Evolutionary conservation across 2,888 invertebrate genomes (phyloP), one percentile per base, ranked within the genome.

Genomic region (Ptychoptera albimana): DNA sequence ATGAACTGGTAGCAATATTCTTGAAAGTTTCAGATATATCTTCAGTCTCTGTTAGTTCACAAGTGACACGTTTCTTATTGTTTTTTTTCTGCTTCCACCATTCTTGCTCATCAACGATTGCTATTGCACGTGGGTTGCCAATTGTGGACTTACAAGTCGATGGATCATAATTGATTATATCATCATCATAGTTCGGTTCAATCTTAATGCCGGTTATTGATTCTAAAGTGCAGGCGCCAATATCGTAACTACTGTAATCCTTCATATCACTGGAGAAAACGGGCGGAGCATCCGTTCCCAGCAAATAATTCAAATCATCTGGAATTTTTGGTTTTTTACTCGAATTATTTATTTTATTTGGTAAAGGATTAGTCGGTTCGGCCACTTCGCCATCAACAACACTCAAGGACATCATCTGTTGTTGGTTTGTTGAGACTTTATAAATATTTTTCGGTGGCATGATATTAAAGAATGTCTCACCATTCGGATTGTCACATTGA

Each of bases 401-500:
- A 23, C 23, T 23, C 3, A 23, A 7, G 23, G 23, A 23, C 23
- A 23, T 11, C 42, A 38, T 43, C 38, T 39, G 23, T 2, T 39
- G 8, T 34, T 31, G 30, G n/a, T 37, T 32, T 34, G 30, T 45
- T 9, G 34, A n/a, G 13, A 45, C 48, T 42, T 47, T 47, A n/a
- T 48, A 50, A 12, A 47, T 47, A 34, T 47, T 46, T 35, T 46
- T 44, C 15, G 48, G 50, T 35, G 47, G 42, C 36, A 44, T 42
- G 9, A 48, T 41, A n/a, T 39, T 37, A 41, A 50, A 50, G 16
- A 46, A 43, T 8, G 46, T 34, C 15, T 32, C 37, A 34, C 50
- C 50, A 13, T 37, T 29, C 36, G 39, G 35, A 12, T 44, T 48
- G 34, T 46, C 34, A 5, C 38, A 44, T 45, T 50, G 48, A 45